phyloP scores from a whole-genome alignment of 2,888 invertebrate genomes.

The Punctoribates punctum region DNA sequence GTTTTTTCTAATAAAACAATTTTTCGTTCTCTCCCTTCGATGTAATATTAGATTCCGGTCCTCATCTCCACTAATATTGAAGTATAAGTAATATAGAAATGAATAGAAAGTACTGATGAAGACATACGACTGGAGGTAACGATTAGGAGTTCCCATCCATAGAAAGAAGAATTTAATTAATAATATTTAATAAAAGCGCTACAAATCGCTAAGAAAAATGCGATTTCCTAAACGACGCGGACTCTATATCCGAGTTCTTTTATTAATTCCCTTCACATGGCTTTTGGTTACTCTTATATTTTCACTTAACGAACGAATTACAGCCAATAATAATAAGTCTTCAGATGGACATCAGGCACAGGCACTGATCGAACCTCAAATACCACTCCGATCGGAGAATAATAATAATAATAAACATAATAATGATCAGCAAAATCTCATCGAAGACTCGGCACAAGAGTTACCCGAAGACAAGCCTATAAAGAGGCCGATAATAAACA shows the following conservation, averaged over 20 bases:
- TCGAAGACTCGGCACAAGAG: not conserved
- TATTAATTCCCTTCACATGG: constrained; percentile 47
- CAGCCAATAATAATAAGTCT: not conserved
- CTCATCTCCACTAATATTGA: too few relatives aligned
- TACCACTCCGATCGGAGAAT: constrained; percentile 5
- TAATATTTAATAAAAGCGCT: constrained; percentile 7
- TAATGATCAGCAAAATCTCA: not conserved
- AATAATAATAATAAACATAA: constrained; percentile 15
- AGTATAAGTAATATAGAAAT: not conserved
- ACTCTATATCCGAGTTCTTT: constrained; percentile 44
- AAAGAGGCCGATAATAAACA: constrained; percentile 6
- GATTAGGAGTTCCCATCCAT: constrained; percentile 33
- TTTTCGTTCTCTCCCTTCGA: not conserved
- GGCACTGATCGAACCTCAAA: constrained; percentile 27
- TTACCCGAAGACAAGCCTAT: not conserved
- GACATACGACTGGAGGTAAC: constrained; percentile 14
- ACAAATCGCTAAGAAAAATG: constrained; percentile 19
- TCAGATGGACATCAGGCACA: constrained; percentile 36
- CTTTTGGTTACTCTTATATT: constrained; percentile 47
- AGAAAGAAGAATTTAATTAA: constrained; percentile 2
- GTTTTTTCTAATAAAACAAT: not conserved
- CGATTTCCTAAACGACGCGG: constrained; percentile 45
- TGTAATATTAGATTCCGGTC: too few relatives aligned
- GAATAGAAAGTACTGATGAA: constrained; percentile 17
- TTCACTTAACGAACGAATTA: constrained; percentile 40